Percentiles rank a stretch among this genome's conserved stretches.
phyloP scores from a whole-genome alignment of 2,888 invertebrate species.

The Sarcophaga subvicina region DNA sequence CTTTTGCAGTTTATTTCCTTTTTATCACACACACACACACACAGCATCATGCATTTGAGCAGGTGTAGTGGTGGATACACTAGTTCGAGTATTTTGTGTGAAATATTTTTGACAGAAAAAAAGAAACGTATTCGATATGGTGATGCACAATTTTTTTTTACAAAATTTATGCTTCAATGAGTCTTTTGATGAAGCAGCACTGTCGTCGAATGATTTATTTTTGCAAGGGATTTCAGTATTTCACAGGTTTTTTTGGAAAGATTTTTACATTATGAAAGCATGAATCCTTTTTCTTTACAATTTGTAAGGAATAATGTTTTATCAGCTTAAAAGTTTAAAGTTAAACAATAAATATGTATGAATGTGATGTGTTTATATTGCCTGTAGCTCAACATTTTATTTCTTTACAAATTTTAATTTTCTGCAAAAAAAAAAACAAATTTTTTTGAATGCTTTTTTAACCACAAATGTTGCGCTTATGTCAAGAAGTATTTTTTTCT shows the following conservation, averaged over 20 bases:
- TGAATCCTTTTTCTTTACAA: no score
- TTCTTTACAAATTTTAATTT: no score
- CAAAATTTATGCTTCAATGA: slow-evolving; percentile 34
- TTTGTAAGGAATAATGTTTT: no score
- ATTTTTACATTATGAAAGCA: no score
- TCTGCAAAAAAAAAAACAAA: no score
- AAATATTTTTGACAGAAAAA: slow-evolving; percentile 36
- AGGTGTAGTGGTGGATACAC: slow-evolving; percentile 31
- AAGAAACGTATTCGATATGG: not conserved
- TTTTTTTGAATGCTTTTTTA: no score
- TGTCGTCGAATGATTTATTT: not conserved
- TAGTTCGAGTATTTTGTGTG: slow-evolving; percentile 5
- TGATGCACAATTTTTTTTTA: slow-evolving; percentile 35
- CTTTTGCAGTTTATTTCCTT: slow-evolving; percentile 46
- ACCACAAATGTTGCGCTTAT: slow-evolving; percentile 17
- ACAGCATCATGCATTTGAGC: slow-evolving; percentile 10
- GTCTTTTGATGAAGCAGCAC: slow-evolving; percentile 2
- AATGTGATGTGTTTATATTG: no score
- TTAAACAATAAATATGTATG: no score
- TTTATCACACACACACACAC: slow-evolving; percentile 33
- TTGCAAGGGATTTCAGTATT: no score
- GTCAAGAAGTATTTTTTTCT: slow-evolving; percentile 12
- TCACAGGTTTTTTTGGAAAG: no score
- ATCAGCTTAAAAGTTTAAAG: no score
- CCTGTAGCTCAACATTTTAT: no score